Base-by-base conservation (phyloP, 2,888 invertebrate species). In the Athrips mouffetella region DNA sequence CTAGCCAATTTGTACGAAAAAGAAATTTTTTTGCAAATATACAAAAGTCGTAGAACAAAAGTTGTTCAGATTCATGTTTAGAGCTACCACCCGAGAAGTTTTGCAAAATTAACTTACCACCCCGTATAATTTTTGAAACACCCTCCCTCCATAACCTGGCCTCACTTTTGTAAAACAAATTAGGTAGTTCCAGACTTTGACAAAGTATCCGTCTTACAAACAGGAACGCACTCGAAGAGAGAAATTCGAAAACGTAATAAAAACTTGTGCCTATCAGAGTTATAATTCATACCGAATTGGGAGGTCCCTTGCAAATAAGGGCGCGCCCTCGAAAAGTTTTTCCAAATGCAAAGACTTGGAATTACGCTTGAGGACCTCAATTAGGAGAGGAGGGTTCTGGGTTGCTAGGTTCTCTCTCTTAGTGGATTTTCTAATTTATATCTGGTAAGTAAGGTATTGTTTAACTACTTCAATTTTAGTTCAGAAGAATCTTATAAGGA, bases 291-390 rank as follows among this genome's bases (percentile, higher is more conserved):
- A 46, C 23, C 42, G 46, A 42, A 42, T 51, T 31, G 27, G 46
- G 44, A 30, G 49, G 47, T 45, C 50, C 48, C 44, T 46, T 53
- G 48, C 46, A 53, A 53, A 53, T 47, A 53, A 41, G 45, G 48
- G 41, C 21, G 45, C 46, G 25, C 47, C 47, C 27, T 40, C 30
- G 6, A 11, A 55, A 51, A 54, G 47, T 52, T 52, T 46, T 27
- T 6, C 40, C 15, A 33, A 52, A 48, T 35, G 47, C 47, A 50
- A 54, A 53, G 51, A 48, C 52, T 54, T 42, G 48, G 50, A 58
- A 53, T 51, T 54, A 53, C 54, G 50, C 47, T 49, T 27, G 13
- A 37, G 47, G 48, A 10, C 27, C 40, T 49, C 51, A 55, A 55
- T 55, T 53, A 55, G 44, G 44, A 55, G 47, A 33, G 48, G 45